Percentiles rank a stretch among this genome's conserved stretches.
Conservation (phyloP, 2,113 vertebrate species). For the Megaleporinus macrocephalus region DNA sequence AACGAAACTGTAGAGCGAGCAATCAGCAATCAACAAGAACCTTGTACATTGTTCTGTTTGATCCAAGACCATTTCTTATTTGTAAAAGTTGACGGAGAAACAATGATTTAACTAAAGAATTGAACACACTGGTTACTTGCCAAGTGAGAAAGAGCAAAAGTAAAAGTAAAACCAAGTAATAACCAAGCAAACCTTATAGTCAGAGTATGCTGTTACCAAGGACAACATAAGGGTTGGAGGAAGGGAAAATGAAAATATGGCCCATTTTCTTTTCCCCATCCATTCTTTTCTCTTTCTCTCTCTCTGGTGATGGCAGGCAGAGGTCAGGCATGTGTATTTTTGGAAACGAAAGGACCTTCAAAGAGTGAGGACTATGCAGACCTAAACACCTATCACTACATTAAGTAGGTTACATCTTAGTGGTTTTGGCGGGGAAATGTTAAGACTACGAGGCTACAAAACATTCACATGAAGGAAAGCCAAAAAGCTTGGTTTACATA, state of each 20-base stretch:
- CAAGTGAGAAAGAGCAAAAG: background rate
- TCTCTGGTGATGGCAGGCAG: slow-evolving; percentile 43
- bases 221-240: slow-evolving; percentile 42
- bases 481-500: background rate
- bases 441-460: background rate
- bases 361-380: background rate
- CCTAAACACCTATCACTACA: background rate
- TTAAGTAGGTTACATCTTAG: background rate
- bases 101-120: background rate
- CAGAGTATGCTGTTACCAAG: slow-evolving; percentile 37
- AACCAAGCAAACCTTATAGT: slow-evolving; percentile 33
- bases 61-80: no score
- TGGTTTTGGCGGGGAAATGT: background rate
- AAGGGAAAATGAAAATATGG: slow-evolving; percentile 20
- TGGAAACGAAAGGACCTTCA: slow-evolving; percentile 37
- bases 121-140: background rate
- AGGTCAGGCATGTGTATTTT: slow-evolving; percentile 48
- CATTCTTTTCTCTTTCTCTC: slow-evolving; percentile 29
- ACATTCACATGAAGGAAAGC: background rate
- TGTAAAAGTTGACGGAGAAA: no score
- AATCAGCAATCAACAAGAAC: no score
- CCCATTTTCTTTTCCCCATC: slow-evolving; percentile 45
- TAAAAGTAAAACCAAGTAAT: slow-evolving; percentile 32
- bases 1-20: background rate
- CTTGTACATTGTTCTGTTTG: no score